These are phyloP conservation scores for Poeciliopsis turneri DNA, from an alignment of 2,797 vertebrate genomes.

Conservation along the genomic window DNA sequence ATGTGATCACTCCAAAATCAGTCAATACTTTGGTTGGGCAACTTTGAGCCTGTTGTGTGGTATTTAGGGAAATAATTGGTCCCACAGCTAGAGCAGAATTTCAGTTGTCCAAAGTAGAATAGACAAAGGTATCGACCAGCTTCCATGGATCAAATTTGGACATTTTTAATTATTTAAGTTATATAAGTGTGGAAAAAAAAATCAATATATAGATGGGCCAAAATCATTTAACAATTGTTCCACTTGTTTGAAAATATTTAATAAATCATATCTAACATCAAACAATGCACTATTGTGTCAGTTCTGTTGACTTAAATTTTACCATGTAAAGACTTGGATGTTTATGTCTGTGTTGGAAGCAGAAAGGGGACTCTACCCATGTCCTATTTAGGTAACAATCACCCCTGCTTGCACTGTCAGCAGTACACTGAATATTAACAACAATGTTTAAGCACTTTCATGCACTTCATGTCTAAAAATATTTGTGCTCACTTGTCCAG, in stretches of 20 bases:
- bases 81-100: neutral
- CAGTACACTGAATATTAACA: neutral
- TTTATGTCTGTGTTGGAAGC: neutral
- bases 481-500: neutral
- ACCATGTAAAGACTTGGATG: neutral
- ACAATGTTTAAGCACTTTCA: neutral
- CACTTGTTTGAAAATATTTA: neutral
- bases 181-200: neutral
- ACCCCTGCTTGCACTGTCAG: neutral
- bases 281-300: neutral
- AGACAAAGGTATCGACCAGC: neutral
- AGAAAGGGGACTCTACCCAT: neutral
- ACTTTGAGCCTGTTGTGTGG: neutral
- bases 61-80: slow-evolving; percentile 2
- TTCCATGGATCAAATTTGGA: neutral
- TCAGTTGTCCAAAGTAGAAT: neutral
- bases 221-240: neutral
- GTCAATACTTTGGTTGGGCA: neutral
- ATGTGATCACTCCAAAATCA: neutral
- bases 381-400: neutral
- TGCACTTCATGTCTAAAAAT: neutral
- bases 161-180: neutral
- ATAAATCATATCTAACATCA: neutral
- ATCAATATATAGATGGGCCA: neutral
- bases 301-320: neutral